A percentile compares a stretch with the other conserved stretches of the same genome.
Conservation (phyloP, 2,888 invertebrate genomes). For the Zelleria hepariella region DNA sequence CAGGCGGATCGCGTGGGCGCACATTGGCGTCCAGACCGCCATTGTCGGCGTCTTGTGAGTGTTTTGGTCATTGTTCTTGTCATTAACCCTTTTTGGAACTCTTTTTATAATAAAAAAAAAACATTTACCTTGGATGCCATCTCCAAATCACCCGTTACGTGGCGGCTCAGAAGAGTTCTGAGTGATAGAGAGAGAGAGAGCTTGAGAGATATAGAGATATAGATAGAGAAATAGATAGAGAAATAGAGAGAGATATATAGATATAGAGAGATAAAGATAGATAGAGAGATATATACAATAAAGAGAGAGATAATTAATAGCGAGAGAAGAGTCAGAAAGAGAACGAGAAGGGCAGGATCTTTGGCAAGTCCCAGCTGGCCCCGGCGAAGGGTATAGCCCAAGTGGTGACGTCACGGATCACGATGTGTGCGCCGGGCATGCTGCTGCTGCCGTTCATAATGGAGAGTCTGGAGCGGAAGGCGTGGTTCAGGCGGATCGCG, state of each 20-base stretch:
- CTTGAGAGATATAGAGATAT: too few relatives aligned
- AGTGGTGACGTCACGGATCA: constrained; percentile 77
- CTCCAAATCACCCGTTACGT: too few relatives aligned
- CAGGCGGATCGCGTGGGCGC: constrained; percentile 79
- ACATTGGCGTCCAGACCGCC: constrained; percentile 86
- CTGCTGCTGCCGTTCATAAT: constrained; percentile 87
- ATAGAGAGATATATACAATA: too few relatives aligned
- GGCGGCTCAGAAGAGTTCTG: too few relatives aligned
- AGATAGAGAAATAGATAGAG: too few relatives aligned
- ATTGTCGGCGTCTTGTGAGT: constrained; percentile 89
- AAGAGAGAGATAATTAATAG: too few relatives aligned
- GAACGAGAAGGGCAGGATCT: constrained; percentile 78
- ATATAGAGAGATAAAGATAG: too few relatives aligned
- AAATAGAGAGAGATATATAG: too few relatives aligned
- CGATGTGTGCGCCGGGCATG: constrained; percentile 94
- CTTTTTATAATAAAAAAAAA: too few relatives aligned
- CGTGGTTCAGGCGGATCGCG: constrained; percentile 81
- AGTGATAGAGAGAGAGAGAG: too few relatives aligned
- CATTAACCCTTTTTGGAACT: neutral
- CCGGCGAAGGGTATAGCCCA: constrained; percentile 88
- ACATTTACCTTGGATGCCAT: too few relatives aligned
- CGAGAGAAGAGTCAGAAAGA: too few relatives aligned
- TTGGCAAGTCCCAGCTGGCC: constrained; percentile 80
- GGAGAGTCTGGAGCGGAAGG: constrained; percentile 81
- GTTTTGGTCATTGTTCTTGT: neutral